A percentile compares a stretch with the other conserved stretches of the same genome.
Conservation (phyloP, 1,140 invertebrate genomes). For the Ceratina australensis region DNA sequence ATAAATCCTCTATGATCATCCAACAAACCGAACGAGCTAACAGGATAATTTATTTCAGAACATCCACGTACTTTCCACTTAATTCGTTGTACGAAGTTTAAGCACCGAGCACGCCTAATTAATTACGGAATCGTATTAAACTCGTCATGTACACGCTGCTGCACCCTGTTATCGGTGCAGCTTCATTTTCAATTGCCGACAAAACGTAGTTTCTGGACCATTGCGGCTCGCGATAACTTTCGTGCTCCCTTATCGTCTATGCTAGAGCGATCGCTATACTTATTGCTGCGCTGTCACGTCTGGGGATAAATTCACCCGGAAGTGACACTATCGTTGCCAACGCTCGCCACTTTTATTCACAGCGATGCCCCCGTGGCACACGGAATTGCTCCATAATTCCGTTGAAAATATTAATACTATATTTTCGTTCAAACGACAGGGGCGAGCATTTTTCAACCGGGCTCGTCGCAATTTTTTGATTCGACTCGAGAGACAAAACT, state of each 20-base stretch:
- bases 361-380: neutral
- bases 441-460: too few species aligned
- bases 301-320: constrained; percentile 18
- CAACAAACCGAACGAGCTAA: too few species aligned
- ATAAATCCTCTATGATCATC: too few species aligned
- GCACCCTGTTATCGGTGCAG: neutral
- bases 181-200: neutral
- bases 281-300: constrained; percentile 26
- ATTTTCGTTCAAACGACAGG: neutral
- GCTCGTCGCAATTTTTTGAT: too few species aligned
- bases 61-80: neutral
- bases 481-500: too few species aligned
- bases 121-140: neutral
- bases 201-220: neutral
- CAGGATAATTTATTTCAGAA: too few species aligned
- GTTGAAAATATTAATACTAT: neutral
- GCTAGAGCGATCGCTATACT: constrained; percentile 1
- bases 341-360: constrained; percentile 13
- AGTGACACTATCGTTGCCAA: constrained; percentile 3
- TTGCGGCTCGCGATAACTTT: neutral
- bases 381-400: constrained; percentile 13
- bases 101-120: neutral
- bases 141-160: neutral
- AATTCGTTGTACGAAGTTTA: neutral
- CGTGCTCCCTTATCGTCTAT: constrained; percentile 9